Conservation (phyloP, 2,888 invertebrate species). For the Drosophila niveifrons region DNA sequence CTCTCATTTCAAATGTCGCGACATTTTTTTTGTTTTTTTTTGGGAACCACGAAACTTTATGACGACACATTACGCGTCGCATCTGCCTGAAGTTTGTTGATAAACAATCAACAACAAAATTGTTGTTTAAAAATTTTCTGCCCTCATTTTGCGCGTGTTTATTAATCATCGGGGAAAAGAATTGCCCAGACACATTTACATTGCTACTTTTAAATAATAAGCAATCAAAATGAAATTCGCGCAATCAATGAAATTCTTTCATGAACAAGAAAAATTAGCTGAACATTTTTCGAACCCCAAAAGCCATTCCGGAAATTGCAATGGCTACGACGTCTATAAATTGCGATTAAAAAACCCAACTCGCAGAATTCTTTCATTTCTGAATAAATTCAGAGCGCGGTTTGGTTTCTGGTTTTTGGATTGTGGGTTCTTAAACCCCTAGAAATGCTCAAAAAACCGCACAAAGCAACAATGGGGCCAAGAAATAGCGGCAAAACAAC, state of each 20-base stretch:
- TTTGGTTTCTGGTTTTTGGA: conserved; percentile 20
- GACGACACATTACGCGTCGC: conserved; percentile 34
- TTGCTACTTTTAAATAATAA: neutral
- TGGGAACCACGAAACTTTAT: conserved; percentile 26
- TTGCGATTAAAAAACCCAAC: conserved; percentile 1
- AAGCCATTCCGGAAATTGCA: conserved; percentile 17
- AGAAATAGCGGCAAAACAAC: conserved; percentile 51
- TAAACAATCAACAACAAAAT: conserved; percentile 26
- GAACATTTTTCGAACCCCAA: neutral
- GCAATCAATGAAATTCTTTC: neutral
- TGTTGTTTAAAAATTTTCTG: conserved; percentile 24
- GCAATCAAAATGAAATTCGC: neutral
- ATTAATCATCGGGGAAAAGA: conserved; percentile 37
- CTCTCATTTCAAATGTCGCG: conserved; percentile 18
- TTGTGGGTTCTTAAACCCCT: conserved; percentile 54
- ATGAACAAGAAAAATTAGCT: neutral
- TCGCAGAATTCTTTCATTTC: conserved; percentile 9
- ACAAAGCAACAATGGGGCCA: conserved; percentile 43
- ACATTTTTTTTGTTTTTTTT: too few species aligned
- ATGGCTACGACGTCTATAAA: neutral
- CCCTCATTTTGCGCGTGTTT: conserved; percentile 12
- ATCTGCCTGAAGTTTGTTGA: conserved; percentile 34
- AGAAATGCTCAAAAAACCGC: conserved; percentile 57
- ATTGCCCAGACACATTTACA: neutral
- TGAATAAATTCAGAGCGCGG: conserved; percentile 18